Evolutionary conservation across 2,113 vertebrate genomes (phyloP).

Genomic region (Dascyllus trimaculatus): DNA sequence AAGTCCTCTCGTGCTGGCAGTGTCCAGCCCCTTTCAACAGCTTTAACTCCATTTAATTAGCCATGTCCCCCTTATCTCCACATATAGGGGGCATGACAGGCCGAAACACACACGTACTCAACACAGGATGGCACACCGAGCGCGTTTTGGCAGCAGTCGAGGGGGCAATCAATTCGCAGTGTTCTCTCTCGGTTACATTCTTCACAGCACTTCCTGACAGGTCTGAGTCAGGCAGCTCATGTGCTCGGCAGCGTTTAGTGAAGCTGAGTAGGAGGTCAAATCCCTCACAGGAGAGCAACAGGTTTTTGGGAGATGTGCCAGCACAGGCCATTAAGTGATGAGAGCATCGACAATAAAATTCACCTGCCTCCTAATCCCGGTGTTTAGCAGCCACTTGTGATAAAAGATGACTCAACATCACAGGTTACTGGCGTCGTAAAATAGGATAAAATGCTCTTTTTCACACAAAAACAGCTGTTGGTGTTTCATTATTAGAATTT

Average conservation of each 20-base stretch:
- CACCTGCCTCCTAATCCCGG: slow-evolving; percentile 31
- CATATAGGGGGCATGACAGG: slow-evolving; percentile 46
- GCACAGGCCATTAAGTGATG: slow-evolving; percentile 28
- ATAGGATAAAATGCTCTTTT: background rate
- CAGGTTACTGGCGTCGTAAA: background rate
- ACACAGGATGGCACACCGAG: slow-evolving; percentile 59
- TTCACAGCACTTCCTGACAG: slow-evolving; percentile 69
- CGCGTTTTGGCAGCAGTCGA: slow-evolving; percentile 45
- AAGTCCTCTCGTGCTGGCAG: slow-evolving; percentile 70
- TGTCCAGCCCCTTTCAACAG: slow-evolving; percentile 79
- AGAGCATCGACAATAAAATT: slow-evolving; percentile 57
- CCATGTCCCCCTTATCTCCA: slow-evolving; percentile 63
- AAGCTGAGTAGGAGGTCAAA: slow-evolving; percentile 49
- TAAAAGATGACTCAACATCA: background rate
- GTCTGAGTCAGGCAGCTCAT: slow-evolving; percentile 53
- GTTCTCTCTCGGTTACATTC: slow-evolving; percentile 52
- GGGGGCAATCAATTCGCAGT: slow-evolving; percentile 70
- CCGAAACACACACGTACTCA: slow-evolving; percentile 36
- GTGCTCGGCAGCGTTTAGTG: slow-evolving; percentile 44
- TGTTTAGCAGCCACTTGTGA: slow-evolving; percentile 9
- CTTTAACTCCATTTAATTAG: slow-evolving; percentile 77
- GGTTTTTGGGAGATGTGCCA: slow-evolving; percentile 69
- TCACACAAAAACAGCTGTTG: background rate
- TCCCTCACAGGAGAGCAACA: slow-evolving; percentile 56
- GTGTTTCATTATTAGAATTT: too few relatives aligned